These are phyloP conservation scores for Limonius californicus DNA, from an alignment of 1,140 invertebrate species.

Conservation along the genomic window DNA sequence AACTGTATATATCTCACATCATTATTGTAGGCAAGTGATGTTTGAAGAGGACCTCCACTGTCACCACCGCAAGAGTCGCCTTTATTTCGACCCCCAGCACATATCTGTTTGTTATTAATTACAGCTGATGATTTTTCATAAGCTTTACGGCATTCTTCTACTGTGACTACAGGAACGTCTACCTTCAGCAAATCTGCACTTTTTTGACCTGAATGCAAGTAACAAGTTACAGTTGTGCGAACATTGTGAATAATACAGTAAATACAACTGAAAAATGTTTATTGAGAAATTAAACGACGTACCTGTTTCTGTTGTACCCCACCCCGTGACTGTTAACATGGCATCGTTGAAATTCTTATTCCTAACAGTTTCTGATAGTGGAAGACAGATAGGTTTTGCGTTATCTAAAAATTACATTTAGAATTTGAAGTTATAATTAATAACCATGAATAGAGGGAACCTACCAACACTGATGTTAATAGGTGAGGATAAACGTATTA, in stretches of 20 bases:
- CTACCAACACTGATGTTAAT: slow-evolving; percentile 25
- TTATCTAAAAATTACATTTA: too few species aligned
- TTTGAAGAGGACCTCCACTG: slow-evolving; percentile 45
- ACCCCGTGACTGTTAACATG: slow-evolving; percentile 54
- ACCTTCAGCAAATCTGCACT: slow-evolving; percentile 53
- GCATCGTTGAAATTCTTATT: slow-evolving; percentile 33
- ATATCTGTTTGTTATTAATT: slow-evolving; percentile 55
- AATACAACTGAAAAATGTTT: too few species aligned
- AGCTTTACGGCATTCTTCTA: slow-evolving; percentile 46
- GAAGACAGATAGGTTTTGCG: too few species aligned
- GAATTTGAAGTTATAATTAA: too few species aligned
- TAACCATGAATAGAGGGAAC: too few species aligned
- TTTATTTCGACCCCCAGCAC: slow-evolving; percentile 54
- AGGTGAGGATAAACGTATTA: slow-evolving; percentile 53
- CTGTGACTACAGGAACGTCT: slow-evolving; percentile 47
- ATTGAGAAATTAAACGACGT: slow-evolving; percentile 18
- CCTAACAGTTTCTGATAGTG: slow-evolving; percentile 18
- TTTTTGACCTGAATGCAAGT: slow-evolving; percentile 24
- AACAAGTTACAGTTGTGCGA: background rate
- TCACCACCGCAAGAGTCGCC: slow-evolving; percentile 48
- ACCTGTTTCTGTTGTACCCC: slow-evolving; percentile 56
- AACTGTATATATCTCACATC: slow-evolving; percentile 38
- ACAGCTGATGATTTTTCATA: slow-evolving; percentile 34
- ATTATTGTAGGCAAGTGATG: slow-evolving; percentile 45
- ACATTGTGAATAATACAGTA: background rate